phyloP scores from a whole-genome alignment of 2,888 invertebrate species.

The Bruchidius siliquastri region DNA sequence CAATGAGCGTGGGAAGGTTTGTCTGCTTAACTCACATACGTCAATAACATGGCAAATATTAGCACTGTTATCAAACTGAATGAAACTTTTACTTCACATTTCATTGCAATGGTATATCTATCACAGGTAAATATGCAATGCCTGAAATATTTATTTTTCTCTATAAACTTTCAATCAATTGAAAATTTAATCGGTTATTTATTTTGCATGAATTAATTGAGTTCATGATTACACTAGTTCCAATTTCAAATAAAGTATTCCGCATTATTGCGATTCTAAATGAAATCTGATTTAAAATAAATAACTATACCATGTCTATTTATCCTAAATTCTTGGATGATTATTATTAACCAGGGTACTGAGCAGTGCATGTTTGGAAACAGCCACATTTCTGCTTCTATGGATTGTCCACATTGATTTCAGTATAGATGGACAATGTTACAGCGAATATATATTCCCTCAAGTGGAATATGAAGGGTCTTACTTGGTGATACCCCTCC shows the following conservation, averaged over 20 bases:
- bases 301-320: neutral
- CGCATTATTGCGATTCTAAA: neutral
- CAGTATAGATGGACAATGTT: no score
- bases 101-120: neutral
- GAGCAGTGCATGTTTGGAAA: no score
- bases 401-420: no score
- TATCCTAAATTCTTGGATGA: neutral
- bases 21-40: no score
- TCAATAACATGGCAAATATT: no score
- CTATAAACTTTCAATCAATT: neutral
- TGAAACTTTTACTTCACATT: neutral
- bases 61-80: no score
- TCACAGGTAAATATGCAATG: neutral
- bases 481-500: no score
- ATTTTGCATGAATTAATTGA: neutral
- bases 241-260: neutral
- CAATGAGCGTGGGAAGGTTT: no score
- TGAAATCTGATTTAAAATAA: neutral
- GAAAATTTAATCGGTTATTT: neutral
- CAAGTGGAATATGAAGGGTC: no score
- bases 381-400: no score
- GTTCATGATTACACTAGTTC: neutral
- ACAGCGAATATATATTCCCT: no score
- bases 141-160: neutral
- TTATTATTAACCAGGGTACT: neutral